Percentiles rank a stretch among this genome's conserved stretches.
Evolutionary conservation across 1,140 invertebrate species (phyloP).

Genomic region (Drosophila mauritiana): DNA sequence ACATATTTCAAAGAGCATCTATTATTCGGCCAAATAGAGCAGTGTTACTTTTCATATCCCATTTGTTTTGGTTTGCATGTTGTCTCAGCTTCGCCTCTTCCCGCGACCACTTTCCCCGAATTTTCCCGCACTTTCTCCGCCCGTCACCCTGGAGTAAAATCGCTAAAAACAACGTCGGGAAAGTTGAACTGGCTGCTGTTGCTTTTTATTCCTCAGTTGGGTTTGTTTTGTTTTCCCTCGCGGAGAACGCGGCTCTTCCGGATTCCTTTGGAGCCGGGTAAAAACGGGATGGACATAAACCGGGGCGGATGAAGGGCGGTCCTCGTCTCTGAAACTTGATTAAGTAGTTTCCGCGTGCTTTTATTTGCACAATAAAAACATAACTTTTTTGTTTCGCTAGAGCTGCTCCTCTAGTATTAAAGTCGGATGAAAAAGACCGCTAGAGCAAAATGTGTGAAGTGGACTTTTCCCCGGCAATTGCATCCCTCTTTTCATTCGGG

Average conservation of each 20-base stretch:
- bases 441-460: constrained; percentile 40
- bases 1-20: constrained; percentile 10
- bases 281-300: constrained; percentile 5
- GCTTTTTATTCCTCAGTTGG: constrained; percentile 40
- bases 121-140: constrained; percentile 20
- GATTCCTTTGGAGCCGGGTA: constrained; percentile 16
- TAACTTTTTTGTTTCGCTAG: constrained; percentile 37
- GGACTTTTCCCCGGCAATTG: constrained; percentile 10
- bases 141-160: constrained; percentile 32
- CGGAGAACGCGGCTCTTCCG: constrained; percentile 61
- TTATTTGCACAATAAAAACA: constrained; percentile 82
- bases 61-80: constrained; percentile 51
- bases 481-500: constrained; percentile 37
- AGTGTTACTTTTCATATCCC: constrained; percentile 2
- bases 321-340: constrained; percentile 65
- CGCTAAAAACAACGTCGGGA: constrained; percentile 37
- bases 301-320: background rate
- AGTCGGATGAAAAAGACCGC: constrained; percentile 43
- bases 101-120: constrained; percentile 26
- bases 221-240: constrained; percentile 56
- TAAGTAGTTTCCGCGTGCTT: constrained; percentile 80
- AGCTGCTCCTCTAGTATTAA: constrained; percentile 39
- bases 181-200: constrained; percentile 56
- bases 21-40: constrained; percentile 1
- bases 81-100: constrained; percentile 67